These are phyloP conservation scores for Empidonax alnorum DNA, from an alignment of 2,113 vertebrate species.

Conservation along the genomic window DNA sequence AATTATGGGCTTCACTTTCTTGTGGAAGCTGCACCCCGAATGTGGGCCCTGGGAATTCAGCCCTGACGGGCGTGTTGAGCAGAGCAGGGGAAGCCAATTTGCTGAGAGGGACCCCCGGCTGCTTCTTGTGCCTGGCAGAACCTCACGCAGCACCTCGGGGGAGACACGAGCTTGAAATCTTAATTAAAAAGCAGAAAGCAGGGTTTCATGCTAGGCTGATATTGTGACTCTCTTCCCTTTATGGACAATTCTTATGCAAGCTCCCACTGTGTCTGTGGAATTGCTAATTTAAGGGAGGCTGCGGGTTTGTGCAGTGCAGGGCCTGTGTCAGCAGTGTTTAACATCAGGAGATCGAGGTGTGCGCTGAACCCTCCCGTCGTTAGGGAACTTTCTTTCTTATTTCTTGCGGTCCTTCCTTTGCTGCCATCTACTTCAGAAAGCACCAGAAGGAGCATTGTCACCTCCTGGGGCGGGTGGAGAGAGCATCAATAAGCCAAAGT, in stretches of 20 bases:
- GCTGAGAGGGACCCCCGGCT: slow-evolving; percentile 36
- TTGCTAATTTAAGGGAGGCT: slow-evolving; percentile 65
- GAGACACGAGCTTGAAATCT: slow-evolving; percentile 63
- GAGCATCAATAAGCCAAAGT: not conserved
- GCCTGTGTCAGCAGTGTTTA: slow-evolving; percentile 59
- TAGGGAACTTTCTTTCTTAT: slow-evolving; percentile 4
- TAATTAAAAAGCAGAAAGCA: slow-evolving; percentile 71
- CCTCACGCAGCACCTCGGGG: slow-evolving; percentile 4
- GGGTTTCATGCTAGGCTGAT: slow-evolving; percentile 63
- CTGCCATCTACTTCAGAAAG: not conserved
- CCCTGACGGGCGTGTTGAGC: not conserved
- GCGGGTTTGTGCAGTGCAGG: slow-evolving; percentile 17
- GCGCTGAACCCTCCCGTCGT: not conserved
- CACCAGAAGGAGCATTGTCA: not conserved
- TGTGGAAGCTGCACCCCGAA: not conserved
- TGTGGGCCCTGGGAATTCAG: not conserved
- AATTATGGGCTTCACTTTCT: not conserved
- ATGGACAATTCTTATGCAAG: slow-evolving; percentile 64
- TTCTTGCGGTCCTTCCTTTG: not conserved
- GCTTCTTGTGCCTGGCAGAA: not conserved
- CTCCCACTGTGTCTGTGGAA: slow-evolving; percentile 65
- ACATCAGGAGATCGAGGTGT: slow-evolving; percentile 32
- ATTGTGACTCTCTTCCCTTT: slow-evolving; percentile 58
- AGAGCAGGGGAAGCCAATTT: not conserved
- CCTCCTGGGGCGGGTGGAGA: not conserved